Conservation (phyloP, 1,140 invertebrate species). For the Sminthurinus signatus region DNA sequence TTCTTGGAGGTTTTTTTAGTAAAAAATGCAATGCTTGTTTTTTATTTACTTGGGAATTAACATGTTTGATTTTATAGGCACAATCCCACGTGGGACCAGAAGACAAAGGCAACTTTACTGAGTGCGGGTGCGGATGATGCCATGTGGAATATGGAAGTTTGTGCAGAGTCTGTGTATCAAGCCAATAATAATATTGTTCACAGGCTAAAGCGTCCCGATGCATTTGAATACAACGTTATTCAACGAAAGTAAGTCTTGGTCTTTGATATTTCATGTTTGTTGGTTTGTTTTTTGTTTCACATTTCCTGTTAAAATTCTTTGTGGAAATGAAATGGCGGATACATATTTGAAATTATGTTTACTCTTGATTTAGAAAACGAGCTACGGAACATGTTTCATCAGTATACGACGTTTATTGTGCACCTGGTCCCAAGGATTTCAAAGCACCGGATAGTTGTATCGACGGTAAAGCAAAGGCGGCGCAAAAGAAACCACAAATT, state of each 20-base stretch:
- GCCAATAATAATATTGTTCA: not conserved
- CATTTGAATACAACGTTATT: not conserved
- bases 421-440: not conserved
- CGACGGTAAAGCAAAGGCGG: too few species aligned
- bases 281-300: not conserved
- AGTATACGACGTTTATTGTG: not conserved
- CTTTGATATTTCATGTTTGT: too few species aligned
- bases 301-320: not conserved
- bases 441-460: not conserved
- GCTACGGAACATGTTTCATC: not conserved
- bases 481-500: too few species aligned
- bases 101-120: not conserved
- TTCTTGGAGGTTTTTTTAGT: not conserved
- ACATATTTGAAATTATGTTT: not conserved
- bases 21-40: not conserved
- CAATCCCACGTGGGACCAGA: not conserved
- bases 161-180: constrained; percentile 1
- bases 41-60: not conserved
- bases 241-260: constrained; percentile 16
- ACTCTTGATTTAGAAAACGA: not conserved
- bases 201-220: not conserved
- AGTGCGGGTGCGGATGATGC: not conserved
- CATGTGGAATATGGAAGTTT: constrained; percentile 7
- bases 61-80: not conserved
- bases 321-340: not conserved